Percentiles rank a stretch among this genome's conserved stretches.
phyloP scores from a whole-genome alignment of 2,113 vertebrate species.

The Neopipo cinnamomea region DNA sequence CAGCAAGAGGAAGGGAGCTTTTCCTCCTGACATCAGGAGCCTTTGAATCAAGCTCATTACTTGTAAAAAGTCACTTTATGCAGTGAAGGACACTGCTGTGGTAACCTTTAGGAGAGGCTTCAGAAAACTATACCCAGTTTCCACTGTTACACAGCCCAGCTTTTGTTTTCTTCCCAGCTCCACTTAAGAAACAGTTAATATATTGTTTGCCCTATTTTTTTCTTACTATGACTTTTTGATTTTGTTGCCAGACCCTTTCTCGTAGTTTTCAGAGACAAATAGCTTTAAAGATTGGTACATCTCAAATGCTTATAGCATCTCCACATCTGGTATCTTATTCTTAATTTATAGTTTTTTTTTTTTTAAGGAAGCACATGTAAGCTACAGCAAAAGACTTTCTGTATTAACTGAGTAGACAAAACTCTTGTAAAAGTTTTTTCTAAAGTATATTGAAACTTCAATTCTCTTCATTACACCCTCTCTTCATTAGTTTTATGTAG shows the following conservation, averaged over 20 bases:
- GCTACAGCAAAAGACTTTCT: neutral
- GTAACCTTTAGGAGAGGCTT: neutral
- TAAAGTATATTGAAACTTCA: neutral
- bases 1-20: neutral
- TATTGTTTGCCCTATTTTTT: neutral
- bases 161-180: neutral
- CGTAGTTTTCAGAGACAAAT: neutral
- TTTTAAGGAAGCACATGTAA: fast-evolving
- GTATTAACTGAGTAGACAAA: neutral
- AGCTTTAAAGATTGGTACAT: neutral
- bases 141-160: neutral
- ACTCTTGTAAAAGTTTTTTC: neutral
- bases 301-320: neutral
- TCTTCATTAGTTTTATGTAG: neutral
- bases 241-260: neutral
- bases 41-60: neutral
- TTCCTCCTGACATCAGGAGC: neutral
- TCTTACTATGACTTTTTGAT: neutral
- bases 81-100: fast-evolving
- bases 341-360: neutral
- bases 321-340: neutral
- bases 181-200: neutral
- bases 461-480: neutral
- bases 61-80: fast-evolving
- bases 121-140: neutral